These are phyloP conservation scores for Rhabdophis nuchalis DNA, from an alignment of 2,797 vertebrate species.

Conservation along the genomic window DNA sequence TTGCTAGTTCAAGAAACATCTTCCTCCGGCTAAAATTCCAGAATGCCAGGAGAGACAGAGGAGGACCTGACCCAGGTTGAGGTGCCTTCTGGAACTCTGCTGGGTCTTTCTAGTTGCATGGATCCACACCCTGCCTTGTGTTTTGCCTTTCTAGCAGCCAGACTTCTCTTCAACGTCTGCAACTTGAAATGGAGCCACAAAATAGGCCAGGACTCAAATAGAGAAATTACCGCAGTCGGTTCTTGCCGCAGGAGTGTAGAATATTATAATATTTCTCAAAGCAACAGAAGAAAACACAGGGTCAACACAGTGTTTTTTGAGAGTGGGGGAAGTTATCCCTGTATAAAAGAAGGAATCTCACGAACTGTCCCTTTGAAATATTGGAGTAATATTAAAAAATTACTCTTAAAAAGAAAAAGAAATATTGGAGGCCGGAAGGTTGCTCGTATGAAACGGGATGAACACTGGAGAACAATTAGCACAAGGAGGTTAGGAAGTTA, in stretches of 20 bases:
- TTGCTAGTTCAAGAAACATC: not conserved
- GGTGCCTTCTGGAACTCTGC: not conserved
- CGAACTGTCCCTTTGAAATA: not conserved
- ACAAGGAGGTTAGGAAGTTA: not conserved
- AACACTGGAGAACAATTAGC: not conserved
- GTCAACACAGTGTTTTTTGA: not conserved
- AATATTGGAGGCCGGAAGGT: not conserved
- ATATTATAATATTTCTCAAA: not conserved
- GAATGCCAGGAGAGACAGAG: not conserved
- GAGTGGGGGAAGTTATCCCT: not conserved
- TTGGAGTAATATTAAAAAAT: too few relatives aligned
- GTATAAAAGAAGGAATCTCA: not conserved
- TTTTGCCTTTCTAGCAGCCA: not conserved
- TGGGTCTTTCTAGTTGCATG: not conserved
- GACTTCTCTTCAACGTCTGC: not conserved
- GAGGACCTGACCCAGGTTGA: not conserved
- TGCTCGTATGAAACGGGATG: not conserved
- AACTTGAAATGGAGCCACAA: not conserved
- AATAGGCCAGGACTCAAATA: not conserved
- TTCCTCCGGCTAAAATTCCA: not conserved
- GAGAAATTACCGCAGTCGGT: not conserved
- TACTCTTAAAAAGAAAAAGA: too few relatives aligned
- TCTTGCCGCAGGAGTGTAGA: not conserved
- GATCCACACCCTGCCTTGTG: not conserved
- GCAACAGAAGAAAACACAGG: not conserved